Evolutionary conservation across 1,140 invertebrate genomes (phyloP), one percentile per base, ranked within the genome.

Genomic region (Alviniconcha marisindica): DNA sequence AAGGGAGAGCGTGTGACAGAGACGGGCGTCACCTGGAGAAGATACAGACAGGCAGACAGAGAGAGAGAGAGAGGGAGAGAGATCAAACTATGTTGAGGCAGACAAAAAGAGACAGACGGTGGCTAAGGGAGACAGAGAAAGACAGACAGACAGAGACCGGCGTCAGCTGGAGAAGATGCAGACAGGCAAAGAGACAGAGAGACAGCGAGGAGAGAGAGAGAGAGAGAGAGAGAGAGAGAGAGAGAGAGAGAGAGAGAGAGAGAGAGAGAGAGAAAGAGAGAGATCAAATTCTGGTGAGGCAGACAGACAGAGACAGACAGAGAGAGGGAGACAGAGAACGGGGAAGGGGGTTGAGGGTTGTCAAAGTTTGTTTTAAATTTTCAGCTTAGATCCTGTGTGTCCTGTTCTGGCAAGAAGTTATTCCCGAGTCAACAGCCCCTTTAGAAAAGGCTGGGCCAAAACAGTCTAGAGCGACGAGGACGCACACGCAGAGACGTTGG

Each of bases 181-280:
- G 44, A 48, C 44, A 5, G 18, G 18, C 5, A 48, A 10, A 48
- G 44, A 48, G 18, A 48, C 44, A 48, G 5, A 48, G 44, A 48
- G 44, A 48, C 44, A 66, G 63, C 3, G n/a, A 66, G 63, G 5
- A 66, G 63, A 33, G 63, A 66, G n/a, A 66, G 63, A 66, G n/a
- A 66, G n/a, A 66, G 63, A 33, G n/a, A 66, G 63, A 66, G 63
- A 31, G 15, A 66, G n/a, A 33, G 63, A 33, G n/a, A 66, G 4
- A 66, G 31, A 66, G 63, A 66, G n/a, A 66, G n/a, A 15, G n/a
- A 33, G n/a, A 33, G 5, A 66, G 28, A 33, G 63, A 66, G 28
- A 33, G 28, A 1, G 63, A 66, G 28, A 66, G 63, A 66, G 0
- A 66, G 28, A 33, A 33, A 66, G 63, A 66, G 28, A 33, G 28